Evolutionary conservation across 2,113 vertebrate genomes (phyloP).

Genomic region (Oxygymnocypris stewartii): DNA sequence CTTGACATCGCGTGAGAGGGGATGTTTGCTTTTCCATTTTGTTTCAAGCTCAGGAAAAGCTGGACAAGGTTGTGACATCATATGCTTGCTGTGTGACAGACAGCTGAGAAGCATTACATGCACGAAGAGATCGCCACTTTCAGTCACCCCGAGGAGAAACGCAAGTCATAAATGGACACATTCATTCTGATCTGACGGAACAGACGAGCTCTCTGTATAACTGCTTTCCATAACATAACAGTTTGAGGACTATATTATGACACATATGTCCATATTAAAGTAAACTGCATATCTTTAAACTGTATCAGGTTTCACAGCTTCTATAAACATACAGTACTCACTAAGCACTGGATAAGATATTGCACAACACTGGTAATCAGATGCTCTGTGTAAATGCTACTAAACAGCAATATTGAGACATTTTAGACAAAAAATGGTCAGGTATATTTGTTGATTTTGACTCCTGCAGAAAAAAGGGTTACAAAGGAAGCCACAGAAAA

Average conservation of each 20-base stretch:
- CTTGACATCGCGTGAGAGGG: slow-evolving; percentile 33
- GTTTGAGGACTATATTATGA: slow-evolving; percentile 27
- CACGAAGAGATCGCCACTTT: not conserved
- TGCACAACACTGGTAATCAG: slow-evolving; percentile 1
- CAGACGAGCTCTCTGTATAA: slow-evolving; percentile 26
- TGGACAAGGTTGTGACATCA: slow-evolving; percentile 14
- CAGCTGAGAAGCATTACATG: slow-evolving; percentile 5
- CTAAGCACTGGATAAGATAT: not conserved
- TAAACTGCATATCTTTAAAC: slow-evolving; percentile 24
- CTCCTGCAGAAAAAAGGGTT: not conserved
- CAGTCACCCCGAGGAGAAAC: slow-evolving; percentile 3
- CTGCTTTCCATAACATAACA: slow-evolving; percentile 27
- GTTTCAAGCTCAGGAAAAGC: slow-evolving; percentile 1
- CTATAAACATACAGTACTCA: not conserved
- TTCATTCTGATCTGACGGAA: slow-evolving; percentile 31
- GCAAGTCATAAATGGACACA: slow-evolving; percentile 26
- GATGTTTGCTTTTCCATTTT: slow-evolving; percentile 24
- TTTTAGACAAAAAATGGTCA: not conserved
- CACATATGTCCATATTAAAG: not conserved
- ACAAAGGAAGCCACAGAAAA: not conserved
- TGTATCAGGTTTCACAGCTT: slow-evolving; percentile 27
- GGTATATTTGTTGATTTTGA: not conserved
- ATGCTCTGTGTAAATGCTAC: not conserved
- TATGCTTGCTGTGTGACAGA: not conserved
- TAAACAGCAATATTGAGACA: not conserved